These are phyloP conservation scores for Syrmaticus mikado DNA, from an alignment of 2,113 vertebrate species.

Conservation along the genomic window DNA sequence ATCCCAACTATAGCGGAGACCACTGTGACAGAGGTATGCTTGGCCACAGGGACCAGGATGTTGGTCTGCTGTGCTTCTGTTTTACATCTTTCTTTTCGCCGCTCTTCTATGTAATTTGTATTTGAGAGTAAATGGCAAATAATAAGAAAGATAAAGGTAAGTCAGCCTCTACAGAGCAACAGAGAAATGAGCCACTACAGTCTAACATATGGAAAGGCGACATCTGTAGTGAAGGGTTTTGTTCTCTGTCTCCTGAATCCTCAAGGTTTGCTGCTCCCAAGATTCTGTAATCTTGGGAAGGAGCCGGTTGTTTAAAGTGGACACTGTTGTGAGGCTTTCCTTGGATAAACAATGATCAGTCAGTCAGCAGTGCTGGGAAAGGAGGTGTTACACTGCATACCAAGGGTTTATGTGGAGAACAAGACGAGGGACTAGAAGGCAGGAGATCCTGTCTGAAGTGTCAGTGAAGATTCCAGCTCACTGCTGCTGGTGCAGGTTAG, in stretches of 20 bases:
- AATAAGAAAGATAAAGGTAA: background rate
- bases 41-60: accelerated
- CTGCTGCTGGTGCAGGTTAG: background rate
- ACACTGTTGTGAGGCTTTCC: background rate
- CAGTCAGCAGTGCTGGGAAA: background rate
- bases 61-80: background rate
- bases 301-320: background rate
- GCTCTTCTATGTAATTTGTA: accelerated
- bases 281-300: background rate
- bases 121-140: background rate
- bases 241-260: background rate
- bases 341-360: background rate
- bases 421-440: background rate
- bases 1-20: conserved; percentile 83
- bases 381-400: background rate
- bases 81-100: background rate
- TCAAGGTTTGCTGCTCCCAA: background rate
- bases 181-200: background rate
- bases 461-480: background rate
- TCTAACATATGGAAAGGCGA: accelerated
- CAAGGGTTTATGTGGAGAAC: background rate
- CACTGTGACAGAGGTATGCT: conserved; percentile 88
- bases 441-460: background rate
- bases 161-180: background rate
- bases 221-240: accelerated